phyloP scores from a whole-genome alignment of 2,888 invertebrate species.

The Rhingia rostrata region DNA sequence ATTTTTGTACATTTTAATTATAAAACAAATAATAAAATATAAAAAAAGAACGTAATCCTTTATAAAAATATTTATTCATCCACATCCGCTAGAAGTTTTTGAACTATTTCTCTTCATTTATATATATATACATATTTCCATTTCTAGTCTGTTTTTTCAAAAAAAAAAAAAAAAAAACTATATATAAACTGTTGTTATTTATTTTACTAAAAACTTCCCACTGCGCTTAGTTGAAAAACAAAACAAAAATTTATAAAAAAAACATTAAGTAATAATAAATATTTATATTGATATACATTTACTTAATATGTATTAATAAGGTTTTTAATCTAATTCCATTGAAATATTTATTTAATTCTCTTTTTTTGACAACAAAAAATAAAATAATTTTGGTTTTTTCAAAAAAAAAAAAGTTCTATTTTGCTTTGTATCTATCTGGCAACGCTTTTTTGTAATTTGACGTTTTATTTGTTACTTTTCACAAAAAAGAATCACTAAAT shows the following conservation, averaged over 20 bases:
- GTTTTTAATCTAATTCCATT: slow-evolving; percentile 54
- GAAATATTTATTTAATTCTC: slow-evolving; percentile 36
- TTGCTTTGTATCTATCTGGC: slow-evolving; percentile 72
- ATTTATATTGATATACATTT: slow-evolving; percentile 75
- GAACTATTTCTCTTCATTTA: slow-evolving; percentile 74
- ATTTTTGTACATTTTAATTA: slow-evolving; percentile 10
- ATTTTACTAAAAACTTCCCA: slow-evolving; percentile 80
- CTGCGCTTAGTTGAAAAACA: slow-evolving; percentile 81
- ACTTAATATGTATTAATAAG: slow-evolving; percentile 71
- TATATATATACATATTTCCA: slow-evolving; percentile 53
- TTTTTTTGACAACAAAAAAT: neutral
- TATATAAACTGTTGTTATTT: slow-evolving; percentile 63
- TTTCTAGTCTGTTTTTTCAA: slow-evolving; percentile 54
- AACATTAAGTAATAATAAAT: slow-evolving; percentile 54
- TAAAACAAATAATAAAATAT: slow-evolving; percentile 4
- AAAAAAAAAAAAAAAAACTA: slow-evolving; percentile 10
- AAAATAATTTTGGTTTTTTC: slow-evolving; percentile 23
- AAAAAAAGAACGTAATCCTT: slow-evolving; percentile 19
- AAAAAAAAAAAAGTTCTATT: slow-evolving; percentile 43
- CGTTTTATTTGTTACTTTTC: slow-evolving; percentile 34
- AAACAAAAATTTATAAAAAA: slow-evolving; percentile 68
- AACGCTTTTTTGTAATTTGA: slow-evolving; percentile 62
- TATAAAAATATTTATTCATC: slow-evolving; percentile 62
- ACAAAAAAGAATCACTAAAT: slow-evolving; percentile 61
- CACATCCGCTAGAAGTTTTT: slow-evolving; percentile 70